Percentiles rank a stretch among this genome's conserved stretches.
phyloP scores from a whole-genome alignment of 1,140 invertebrate genomes.

The Cyphomyrmex costatus region DNA sequence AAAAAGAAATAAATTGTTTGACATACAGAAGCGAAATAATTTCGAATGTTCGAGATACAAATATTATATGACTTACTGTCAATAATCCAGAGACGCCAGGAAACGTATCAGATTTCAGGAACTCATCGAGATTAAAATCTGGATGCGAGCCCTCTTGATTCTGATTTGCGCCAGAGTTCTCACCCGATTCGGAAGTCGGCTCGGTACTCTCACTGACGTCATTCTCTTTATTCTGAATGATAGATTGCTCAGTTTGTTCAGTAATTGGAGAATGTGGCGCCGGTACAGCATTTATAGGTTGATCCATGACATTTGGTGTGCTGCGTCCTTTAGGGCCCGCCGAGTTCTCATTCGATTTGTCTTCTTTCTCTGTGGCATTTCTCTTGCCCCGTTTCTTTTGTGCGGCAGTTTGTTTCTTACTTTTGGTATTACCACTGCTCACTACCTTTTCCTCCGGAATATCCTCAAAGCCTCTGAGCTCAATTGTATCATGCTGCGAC shows the following conservation, averaged over 20 bases:
- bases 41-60: neutral
- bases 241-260: slow-evolving; percentile 78
- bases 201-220: slow-evolving; percentile 73
- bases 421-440: slow-evolving; percentile 72
- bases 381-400: slow-evolving; percentile 85
- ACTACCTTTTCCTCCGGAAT: slow-evolving; percentile 85
- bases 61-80: slow-evolving; percentile 85
- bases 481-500: slow-evolving; percentile 97
- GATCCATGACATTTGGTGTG: slow-evolving; percentile 82
- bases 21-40: neutral
- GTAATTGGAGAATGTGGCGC: slow-evolving; percentile 83
- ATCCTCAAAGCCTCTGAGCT: slow-evolving; percentile 96
- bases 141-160: slow-evolving; percentile 77
- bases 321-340: slow-evolving; percentile 83
- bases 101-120: slow-evolving; percentile 90
- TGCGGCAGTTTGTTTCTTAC: slow-evolving; percentile 85
- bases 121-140: slow-evolving; percentile 92
- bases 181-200: slow-evolving; percentile 69
- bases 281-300: slow-evolving; percentile 74
- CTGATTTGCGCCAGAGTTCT: slow-evolving; percentile 68
- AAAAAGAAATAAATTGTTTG: slow-evolving; percentile 35
- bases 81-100: slow-evolving; percentile 88
- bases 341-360: slow-evolving; percentile 77
- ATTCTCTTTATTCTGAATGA: slow-evolving; percentile 73
- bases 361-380: slow-evolving; percentile 77